Evolutionary conservation across 2,888 invertebrate species (phyloP).

Genomic region (Danaus chrysippus): DNA sequence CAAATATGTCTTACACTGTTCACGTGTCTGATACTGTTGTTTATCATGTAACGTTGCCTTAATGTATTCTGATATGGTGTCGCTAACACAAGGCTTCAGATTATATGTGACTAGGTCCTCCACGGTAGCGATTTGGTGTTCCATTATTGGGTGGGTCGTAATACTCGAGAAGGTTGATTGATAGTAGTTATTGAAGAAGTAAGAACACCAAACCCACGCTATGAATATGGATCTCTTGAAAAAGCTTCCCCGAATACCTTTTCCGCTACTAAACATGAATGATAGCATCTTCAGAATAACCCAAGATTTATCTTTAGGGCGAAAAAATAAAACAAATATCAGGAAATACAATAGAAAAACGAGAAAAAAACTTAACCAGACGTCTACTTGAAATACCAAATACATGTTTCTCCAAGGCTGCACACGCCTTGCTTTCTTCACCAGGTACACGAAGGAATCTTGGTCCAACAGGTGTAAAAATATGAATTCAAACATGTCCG

Average conservation of each 20-base stretch:
- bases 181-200: constrained; percentile 45
- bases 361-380: constrained; percentile 43
- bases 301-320: constrained; percentile 35
- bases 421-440: constrained; percentile 40
- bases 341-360: constrained; percentile 37
- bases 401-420: constrained; percentile 44
- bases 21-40: constrained; percentile 16
- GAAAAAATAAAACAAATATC: constrained; percentile 34
- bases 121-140: constrained; percentile 45
- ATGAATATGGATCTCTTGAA: constrained; percentile 38
- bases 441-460: constrained; percentile 46
- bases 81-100: constrained; percentile 48
- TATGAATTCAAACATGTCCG: constrained; percentile 41
- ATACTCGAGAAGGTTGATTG: constrained; percentile 47
- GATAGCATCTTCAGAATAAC: constrained; percentile 43
- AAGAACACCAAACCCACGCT: constrained; percentile 50
- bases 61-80: constrained; percentile 30
- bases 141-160: constrained; percentile 39
- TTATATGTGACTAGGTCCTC: constrained; percentile 36
- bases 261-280: constrained; percentile 42
- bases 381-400: constrained; percentile 40
- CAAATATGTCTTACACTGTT: constrained; percentile 33
- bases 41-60: constrained; percentile 16
- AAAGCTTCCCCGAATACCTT: constrained; percentile 30
- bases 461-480: constrained; percentile 40